Conservation (phyloP, 2,888 invertebrate genomes). For the Habroteleia sp. region DNA sequence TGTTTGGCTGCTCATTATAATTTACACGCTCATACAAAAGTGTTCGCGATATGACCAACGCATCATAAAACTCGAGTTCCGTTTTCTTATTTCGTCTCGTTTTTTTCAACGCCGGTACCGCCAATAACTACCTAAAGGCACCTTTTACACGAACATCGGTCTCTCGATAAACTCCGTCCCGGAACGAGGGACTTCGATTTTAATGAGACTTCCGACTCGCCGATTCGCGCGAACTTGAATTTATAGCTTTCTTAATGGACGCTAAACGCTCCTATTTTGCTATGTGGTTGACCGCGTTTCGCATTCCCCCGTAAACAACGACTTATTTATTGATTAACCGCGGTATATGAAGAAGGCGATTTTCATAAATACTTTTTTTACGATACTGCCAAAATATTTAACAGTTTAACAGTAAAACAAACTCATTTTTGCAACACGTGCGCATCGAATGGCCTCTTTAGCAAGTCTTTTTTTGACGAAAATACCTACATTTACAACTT, state of each 20-base stretch:
- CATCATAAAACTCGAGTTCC: conserved; percentile 15
- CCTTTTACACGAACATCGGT: conserved; percentile 47
- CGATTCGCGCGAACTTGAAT: conserved; percentile 54
- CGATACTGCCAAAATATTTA: conserved; percentile 17
- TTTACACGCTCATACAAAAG: conserved; percentile 20
- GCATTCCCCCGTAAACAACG: conserved; percentile 44
- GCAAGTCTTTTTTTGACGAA: too few species aligned
- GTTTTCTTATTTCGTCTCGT: conserved; percentile 14
- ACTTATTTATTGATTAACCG: conserved; percentile 46
- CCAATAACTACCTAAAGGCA: conserved; percentile 41
- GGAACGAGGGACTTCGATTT: conserved; percentile 58
- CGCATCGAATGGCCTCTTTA: too few species aligned
- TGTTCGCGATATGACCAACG: conserved; percentile 46
- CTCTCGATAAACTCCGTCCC: conserved; percentile 47
- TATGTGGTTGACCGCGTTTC: conserved; percentile 43
- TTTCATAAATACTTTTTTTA: conserved; percentile 19
- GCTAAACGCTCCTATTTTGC: conserved; percentile 57
- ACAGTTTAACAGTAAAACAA: too few species aligned
- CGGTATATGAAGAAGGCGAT: conserved; percentile 7
- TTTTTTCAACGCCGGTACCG: conserved; percentile 28
- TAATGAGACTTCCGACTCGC: conserved; percentile 60
- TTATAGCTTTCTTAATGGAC: conserved; percentile 59
- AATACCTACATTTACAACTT: too few species aligned
- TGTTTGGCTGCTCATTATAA: conserved; percentile 42
- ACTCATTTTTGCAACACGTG: too few species aligned